Conservation (phyloP, 2,113 vertebrate genomes). For the Enhydra lutris region DNA sequence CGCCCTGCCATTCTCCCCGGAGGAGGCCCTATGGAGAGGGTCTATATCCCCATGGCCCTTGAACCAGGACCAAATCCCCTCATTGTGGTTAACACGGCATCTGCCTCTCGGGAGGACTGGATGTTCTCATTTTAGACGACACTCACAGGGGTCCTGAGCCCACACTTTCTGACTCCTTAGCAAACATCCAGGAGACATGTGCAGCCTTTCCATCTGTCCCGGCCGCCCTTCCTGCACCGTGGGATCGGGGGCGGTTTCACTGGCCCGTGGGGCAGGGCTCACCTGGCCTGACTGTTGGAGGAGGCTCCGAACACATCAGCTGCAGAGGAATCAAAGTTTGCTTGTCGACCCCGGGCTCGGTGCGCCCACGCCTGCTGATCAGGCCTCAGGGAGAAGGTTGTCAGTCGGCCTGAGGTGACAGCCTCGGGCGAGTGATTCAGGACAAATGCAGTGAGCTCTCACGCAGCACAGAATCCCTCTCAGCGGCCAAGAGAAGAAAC, state of each 20-base stretch:
- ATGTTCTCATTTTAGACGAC: fast-evolving
- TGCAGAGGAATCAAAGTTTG: background rate
- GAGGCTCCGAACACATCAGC: background rate
- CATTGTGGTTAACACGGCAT: fast-evolving
- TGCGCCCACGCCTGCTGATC: background rate
- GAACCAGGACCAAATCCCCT: background rate
- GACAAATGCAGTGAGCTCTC: background rate
- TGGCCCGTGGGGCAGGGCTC: background rate
- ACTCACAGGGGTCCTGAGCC: background rate
- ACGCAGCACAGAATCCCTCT: background rate
- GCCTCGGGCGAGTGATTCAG: background rate
- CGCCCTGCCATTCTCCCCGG: background rate
- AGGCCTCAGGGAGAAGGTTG: background rate
- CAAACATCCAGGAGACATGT: fast-evolving
- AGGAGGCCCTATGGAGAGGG: background rate
- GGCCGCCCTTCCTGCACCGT: fast-evolving
- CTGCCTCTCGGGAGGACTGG: background rate
- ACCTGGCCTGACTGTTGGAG: fast-evolving
- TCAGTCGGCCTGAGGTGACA: conserved; percentile 32
- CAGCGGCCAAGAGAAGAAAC: conserved; percentile 21
- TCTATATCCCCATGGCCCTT: no score
- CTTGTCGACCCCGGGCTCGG: background rate
- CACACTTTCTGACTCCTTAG: background rate
- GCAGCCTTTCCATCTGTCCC: fast-evolving
- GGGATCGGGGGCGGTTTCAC: background rate